A percentile compares a stretch with the other conserved stretches of the same genome.
These are phyloP conservation scores for Cercopithecus neglectus DNA, from an alignment of 2,797 vertebrate species.

Conservation along the genomic window DNA sequence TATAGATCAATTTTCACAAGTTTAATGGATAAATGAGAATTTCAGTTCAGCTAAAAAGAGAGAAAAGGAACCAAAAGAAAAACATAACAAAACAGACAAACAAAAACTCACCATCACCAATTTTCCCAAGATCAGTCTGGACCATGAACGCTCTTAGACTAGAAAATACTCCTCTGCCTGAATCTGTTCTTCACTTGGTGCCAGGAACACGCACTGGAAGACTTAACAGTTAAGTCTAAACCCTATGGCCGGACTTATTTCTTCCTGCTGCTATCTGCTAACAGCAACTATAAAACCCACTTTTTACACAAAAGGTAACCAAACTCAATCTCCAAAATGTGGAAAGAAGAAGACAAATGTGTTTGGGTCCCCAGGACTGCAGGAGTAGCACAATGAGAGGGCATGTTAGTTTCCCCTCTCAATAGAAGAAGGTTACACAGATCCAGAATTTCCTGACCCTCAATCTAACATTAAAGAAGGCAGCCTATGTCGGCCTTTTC, in stretches of 20 bases:
- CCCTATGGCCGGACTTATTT: not conserved
- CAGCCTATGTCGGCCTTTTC: not conserved
- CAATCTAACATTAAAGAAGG: not conserved
- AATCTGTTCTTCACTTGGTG: too few relatives aligned
- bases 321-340: not conserved
- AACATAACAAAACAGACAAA: not conserved
- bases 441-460: too few relatives aligned
- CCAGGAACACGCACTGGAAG: not conserved
- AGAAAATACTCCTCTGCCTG: not conserved
- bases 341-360: not conserved
- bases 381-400: not conserved
- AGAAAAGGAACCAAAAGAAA: not conserved
- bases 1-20: not conserved
- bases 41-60: not conserved
- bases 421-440: not conserved
- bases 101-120: not conserved
- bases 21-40: not conserved
- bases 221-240: not conserved
- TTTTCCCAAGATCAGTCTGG: not conserved
- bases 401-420: not conserved
- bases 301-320: not conserved
- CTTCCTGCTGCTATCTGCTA: not conserved
- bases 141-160: not conserved
- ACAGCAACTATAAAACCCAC: not conserved
- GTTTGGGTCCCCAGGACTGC: not conserved